phyloP scores from a whole-genome alignment of 2,113 vertebrate genomes.

The Barbus barbus region DNA sequence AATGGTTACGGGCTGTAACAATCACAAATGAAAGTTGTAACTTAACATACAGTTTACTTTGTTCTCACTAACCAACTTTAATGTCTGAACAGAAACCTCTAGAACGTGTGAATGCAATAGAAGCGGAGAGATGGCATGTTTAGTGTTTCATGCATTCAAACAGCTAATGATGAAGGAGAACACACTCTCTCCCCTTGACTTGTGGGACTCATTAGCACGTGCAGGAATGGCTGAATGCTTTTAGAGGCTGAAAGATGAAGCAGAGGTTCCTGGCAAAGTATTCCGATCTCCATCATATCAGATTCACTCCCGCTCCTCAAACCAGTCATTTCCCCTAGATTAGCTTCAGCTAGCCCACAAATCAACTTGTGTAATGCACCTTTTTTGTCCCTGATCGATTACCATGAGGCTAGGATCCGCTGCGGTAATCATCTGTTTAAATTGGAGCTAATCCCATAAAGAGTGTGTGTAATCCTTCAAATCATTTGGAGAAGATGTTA shows the following conservation, averaged over 20 bases:
- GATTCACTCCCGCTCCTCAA: slow-evolving; percentile 49
- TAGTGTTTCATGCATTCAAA: slow-evolving; percentile 12
- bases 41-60: not conserved
- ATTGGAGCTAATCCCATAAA: slow-evolving; percentile 22
- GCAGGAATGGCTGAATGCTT: slow-evolving; percentile 51
- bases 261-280: slow-evolving; percentile 38
- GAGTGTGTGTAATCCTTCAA: not conserved
- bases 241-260: slow-evolving; percentile 44
- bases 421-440: slow-evolving; percentile 28
- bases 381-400: slow-evolving; percentile 49
- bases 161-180: slow-evolving; percentile 27
- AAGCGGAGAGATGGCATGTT: slow-evolving; percentile 47
- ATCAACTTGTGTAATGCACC: slow-evolving; percentile 52
- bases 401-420: not conserved
- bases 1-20: no score
- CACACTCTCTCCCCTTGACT: not conserved
- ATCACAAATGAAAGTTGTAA: no score
- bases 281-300: slow-evolving; percentile 46
- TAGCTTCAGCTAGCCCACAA: slow-evolving; percentile 43
- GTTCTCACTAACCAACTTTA: not conserved
- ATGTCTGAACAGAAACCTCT: not conserved
- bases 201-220: slow-evolving; percentile 51
- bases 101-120: slow-evolving; percentile 50
- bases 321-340: slow-evolving; percentile 54
- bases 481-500: not conserved